phyloP scores from a whole-genome alignment of 2,888 invertebrate genomes.

The Xylocampa areola region DNA sequence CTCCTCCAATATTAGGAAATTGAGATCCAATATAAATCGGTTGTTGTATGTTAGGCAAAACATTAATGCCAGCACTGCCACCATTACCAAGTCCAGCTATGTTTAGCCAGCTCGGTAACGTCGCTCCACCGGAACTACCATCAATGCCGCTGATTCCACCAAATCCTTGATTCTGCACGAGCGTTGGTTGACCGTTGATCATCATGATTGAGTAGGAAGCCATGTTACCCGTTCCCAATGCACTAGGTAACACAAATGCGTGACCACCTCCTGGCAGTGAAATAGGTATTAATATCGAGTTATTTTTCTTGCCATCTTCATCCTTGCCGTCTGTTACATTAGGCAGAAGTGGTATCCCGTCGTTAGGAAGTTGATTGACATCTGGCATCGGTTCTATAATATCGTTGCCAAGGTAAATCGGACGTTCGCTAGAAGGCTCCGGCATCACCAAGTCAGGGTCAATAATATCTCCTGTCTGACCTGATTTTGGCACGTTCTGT shows the following conservation, averaged over 20 bases:
- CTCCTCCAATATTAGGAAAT: conserved; percentile 7
- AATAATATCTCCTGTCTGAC: conserved; percentile 11
- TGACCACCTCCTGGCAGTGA: conserved; percentile 31
- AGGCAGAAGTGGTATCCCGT: neutral
- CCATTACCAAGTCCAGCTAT: conserved; percentile 6
- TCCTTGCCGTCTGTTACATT: neutral
- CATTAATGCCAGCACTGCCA: conserved; percentile 1
- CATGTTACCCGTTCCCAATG: conserved; percentile 11
- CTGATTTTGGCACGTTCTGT: neutral
- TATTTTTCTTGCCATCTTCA: conserved; percentile 16
- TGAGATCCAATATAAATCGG: conserved; percentile 39
- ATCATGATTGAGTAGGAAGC: conserved; percentile 38
- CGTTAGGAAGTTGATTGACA: neutral
- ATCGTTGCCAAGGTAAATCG: conserved; percentile 6
- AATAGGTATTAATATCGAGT: conserved; percentile 24
- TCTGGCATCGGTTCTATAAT: conserved; percentile 2
- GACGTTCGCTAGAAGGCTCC: neutral
- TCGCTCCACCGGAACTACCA: neutral
- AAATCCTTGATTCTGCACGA: conserved; percentile 34
- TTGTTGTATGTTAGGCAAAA: conserved; percentile 18
- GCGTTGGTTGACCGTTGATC: conserved; percentile 45
- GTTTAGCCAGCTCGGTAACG: conserved; percentile 18
- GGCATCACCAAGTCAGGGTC: conserved; percentile 1
- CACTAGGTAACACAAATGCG: conserved; percentile 4
- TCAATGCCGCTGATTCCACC: conserved; percentile 1